Percentiles rank a stretch among this genome's conserved stretches.
Conservation (phyloP, 35 echinoderm and acorn worm genomes). For the Apostichopus californicus region DNA sequence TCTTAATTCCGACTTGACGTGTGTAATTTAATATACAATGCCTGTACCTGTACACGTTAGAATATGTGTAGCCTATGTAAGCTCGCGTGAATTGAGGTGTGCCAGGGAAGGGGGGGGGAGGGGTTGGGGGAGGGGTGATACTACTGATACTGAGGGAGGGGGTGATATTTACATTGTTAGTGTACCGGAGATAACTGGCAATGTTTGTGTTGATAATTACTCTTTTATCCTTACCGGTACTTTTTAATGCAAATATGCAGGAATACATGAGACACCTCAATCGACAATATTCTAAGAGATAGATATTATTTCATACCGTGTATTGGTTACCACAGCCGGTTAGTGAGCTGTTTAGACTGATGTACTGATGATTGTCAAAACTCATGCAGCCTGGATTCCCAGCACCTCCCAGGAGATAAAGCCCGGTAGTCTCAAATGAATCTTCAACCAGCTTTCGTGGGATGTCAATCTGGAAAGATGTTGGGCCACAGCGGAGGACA, state of each 20-base stretch:
- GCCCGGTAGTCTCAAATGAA: background rate
- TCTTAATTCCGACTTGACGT: too few species aligned
- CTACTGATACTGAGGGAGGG: too few species aligned
- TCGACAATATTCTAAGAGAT: background rate
- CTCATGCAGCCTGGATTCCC: background rate
- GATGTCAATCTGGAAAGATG: conserved; percentile 10
- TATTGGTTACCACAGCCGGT: background rate
- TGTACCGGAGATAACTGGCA: too few species aligned
- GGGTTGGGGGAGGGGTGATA: too few species aligned
- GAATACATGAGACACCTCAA: background rate
- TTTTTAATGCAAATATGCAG: background rate
- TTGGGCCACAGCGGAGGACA: background rate
- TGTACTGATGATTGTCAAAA: conserved; percentile 6
- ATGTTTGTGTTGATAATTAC: too few species aligned
- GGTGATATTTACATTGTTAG: too few species aligned
- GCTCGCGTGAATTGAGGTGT: too few species aligned
- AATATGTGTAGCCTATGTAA: too few species aligned
- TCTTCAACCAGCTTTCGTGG: background rate
- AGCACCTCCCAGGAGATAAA: background rate
- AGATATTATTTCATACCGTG: background rate
- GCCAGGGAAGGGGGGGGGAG: too few species aligned
- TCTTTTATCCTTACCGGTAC: too few species aligned
- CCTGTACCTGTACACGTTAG: too few species aligned
- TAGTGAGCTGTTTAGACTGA: conserved; percentile 13
- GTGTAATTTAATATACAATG: too few species aligned